Percentiles rank a stretch among this genome's conserved stretches.
Evolutionary conservation across 2,113 vertebrate species (phyloP).

Genomic region (Xenopus tropicalis): DNA sequence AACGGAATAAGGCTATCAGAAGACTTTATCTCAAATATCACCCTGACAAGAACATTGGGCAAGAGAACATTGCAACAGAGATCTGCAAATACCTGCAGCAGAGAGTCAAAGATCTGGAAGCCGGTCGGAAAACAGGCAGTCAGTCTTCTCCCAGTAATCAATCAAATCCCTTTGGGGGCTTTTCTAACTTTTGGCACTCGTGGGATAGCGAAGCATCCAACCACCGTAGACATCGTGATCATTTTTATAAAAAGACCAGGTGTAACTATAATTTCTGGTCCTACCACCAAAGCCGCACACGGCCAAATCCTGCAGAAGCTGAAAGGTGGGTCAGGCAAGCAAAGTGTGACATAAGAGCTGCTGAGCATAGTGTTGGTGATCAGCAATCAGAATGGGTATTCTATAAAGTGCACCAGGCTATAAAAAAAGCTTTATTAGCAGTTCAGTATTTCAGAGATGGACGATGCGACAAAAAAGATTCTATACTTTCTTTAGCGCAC

Average conservation of each 20-base stretch:
- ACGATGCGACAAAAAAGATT: constrained; percentile 21
- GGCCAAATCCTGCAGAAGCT: constrained; percentile 62
- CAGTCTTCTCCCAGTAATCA: background rate
- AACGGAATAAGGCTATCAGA: constrained; percentile 62
- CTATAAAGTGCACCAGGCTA: constrained; percentile 71
- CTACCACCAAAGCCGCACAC: constrained; percentile 46
- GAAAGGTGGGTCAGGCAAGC: constrained; percentile 71
- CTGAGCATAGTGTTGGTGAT: constrained; percentile 49
- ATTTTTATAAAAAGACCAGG: constrained; percentile 40
- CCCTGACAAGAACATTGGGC: constrained; percentile 70
- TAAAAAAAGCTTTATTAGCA: constrained; percentile 70
- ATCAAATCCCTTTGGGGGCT: background rate
- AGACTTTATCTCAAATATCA: constrained; percentile 73
- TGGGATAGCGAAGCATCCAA: constrained; percentile 66
- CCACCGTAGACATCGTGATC: constrained; percentile 55
- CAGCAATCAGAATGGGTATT: constrained; percentile 69
- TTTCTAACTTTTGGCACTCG: constrained; percentile 48
- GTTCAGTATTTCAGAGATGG: constrained; percentile 58
- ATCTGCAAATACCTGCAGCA: constrained; percentile 65
- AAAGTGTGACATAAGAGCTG: constrained; percentile 65
- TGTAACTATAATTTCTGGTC: constrained; percentile 62
- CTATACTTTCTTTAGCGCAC: constrained; percentile 48
- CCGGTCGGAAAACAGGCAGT: background rate
- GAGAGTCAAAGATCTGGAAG: constrained; percentile 54
- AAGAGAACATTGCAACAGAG: constrained; percentile 51